Base-by-base conservation (phyloP, 2,797 vertebrate genomes). In the Neoniphon sammara region DNA sequence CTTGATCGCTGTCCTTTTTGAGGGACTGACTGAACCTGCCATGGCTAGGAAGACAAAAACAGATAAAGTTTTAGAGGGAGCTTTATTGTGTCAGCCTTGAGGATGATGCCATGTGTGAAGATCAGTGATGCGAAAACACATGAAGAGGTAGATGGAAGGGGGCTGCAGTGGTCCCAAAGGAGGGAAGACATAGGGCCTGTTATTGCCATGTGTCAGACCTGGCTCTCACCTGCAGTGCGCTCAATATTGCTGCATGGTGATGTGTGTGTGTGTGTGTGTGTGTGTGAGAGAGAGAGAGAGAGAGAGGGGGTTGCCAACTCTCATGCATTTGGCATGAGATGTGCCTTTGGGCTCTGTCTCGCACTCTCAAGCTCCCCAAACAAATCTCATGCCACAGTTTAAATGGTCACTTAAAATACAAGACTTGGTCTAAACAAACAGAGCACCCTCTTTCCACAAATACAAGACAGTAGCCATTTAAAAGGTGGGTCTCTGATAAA, bases 91-190 rank as follows among this genome's bases (percentile, higher is more conserved):
- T 78, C 70, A 81, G 60, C 75, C 64, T 78, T 83, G 78, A 80
- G 75, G 75, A 83, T 73, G 78, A 82, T 57, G 53, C 66, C 76
- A 74, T 55, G 63, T 83, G 82, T 85, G 65, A 89, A 83, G 75
- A 66, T 80, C 74, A 77, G 66, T 74, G 72, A 80, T 63, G 83
- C 52, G 25, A 67, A 80, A 82, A 76, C 70, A 66, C 59, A 74
- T 67, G 25, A 73, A 67, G 69, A 77, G 56, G 60, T 49, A 54
- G 73, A 75, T 73, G 65, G 55, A 75, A 67, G n/a, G 70, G 50
- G 46, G 64, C 66, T 65, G 62, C 20, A 50, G 46, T 42, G 66
- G 57, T 83, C 64, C 65, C 80, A 3, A 54, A 75, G 80, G 76
- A 75, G 46, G 63, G 11, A 59, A 30, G 39, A 65, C 10, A 66